Base-by-base conservation (phyloP, 2,888 invertebrate species). In the Synanthedon tipuliformis region DNA sequence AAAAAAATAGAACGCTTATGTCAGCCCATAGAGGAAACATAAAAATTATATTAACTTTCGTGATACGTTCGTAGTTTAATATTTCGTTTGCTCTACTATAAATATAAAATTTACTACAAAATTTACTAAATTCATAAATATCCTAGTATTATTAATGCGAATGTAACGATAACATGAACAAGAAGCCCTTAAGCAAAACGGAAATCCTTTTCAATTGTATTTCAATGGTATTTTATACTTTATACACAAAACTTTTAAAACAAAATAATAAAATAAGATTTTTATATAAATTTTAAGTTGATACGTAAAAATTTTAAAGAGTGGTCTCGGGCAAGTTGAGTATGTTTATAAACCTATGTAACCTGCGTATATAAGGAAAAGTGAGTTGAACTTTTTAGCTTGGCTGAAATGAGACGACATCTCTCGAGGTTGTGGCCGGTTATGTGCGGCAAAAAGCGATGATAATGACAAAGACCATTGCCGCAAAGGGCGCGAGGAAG, bases 361-460 rank as follows among this genome's bases (percentile, higher is more conserved):
- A 49, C 18, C 16, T 49, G 12, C 10, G 23, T 23, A 49, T 55
- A 60, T 65, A 66, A 65, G 67, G 66, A 68, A 66, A 65, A 66
- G 60, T 62, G 60, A 58, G 61, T 60, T 61, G 65, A 68, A 52
- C 53, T 52, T 55, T 55, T 54, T 55, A 55, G 61, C 58, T 59
- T 57, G 62, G 58, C 59, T 64, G 66, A 65, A 69, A 72, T 72
- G 69, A 16, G 49, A 23, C 66, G 68, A 68, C 62, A 69, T 69
- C 68, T 71, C 68, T 62, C 61, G 69, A 66, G 68, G 71, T 66
- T 76, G 79, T 63, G 80, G 75, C 72, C 74, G 72, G 78, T 77
- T 79, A 80, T 79, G 74, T 77, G 80, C 65, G 74, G 83, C 83
- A 85, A 84, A 84, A 86, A 85, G 78, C 75, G 79, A 81, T 81